Base-by-base conservation (phyloP, 2,797 vertebrate genomes). In the Bradypodion pumilum region DNA sequence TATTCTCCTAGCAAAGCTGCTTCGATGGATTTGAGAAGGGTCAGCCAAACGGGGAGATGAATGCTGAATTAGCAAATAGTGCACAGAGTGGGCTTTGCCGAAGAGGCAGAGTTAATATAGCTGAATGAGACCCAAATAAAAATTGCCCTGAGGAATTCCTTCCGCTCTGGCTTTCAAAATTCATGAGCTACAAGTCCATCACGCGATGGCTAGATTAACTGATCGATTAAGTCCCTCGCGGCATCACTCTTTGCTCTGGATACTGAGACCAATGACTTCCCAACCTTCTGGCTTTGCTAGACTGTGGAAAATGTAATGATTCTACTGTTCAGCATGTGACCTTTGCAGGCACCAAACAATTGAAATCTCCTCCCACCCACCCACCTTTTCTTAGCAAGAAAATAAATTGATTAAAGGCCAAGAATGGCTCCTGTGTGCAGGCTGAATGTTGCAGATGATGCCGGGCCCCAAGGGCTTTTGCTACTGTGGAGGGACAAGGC, bases 331-430 rank as follows among this genome's bases (percentile, higher is more conserved):
- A 60, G 25, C 69, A 21, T 23, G 13, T 81, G 84, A 62, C 79
- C 84, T 81, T 81, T 81, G 56, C 56, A 72, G 62, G 52, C 7
- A 27, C 16, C 42, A 52, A 62, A 72, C 65, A 81, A 60, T 66
- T 49, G 25, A 16, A 32, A 85, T n/a, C 25, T 2, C 13, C n/a
- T 44, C 37, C 37, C 4, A 23, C 32, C 23, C 27, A 8, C 9
- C 66, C 59, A 52, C 10, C 27, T 16, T 70, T 23, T 68, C 49
- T 27, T 16, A 80, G 72, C 44, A 70, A 77, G 73, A 69, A 85
- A 76, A 77, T 52, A 70, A 77, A 81, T 77, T 70, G 73, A 85
- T 81, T 85, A 77, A 72, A 76, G 56, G 23, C 27, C 42, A 46
- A 40, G 52, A 40, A 23, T 62, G 40, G 74, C n/a, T 32, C 74